Evolutionary conservation across 1,140 invertebrate species (phyloP), one percentile per base, ranked within the genome.

Genomic region (Mya arenaria): DNA sequence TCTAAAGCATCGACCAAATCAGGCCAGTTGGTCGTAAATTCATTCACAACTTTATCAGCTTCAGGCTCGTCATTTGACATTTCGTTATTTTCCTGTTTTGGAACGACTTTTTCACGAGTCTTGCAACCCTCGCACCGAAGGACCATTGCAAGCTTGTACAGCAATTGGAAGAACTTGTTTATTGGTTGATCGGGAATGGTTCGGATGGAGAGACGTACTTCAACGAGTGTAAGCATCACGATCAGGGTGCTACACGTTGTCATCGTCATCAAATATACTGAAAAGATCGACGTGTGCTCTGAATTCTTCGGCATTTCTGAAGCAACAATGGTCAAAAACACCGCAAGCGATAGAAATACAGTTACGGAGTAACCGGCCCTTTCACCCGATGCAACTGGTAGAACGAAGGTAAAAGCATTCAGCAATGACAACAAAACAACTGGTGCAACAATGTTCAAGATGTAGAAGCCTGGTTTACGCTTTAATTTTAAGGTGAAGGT

Each of bases 261-360:
- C 62, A 65, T 65, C 0, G 36, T 0, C 17, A 28, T 65, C 1
- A 82, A 15, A 34, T 82, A 84, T 0, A 80, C 23, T 10, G 68
- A 34, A 1, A 84, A 41, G 25, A 83, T 25, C 1, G 85, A 83
- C 6, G 77, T 41, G 17, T 30, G 48, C 25, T 78, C 71, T 19
- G 85, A 84, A 10, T 82, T 86, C 8, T 55, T 41, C 4, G 86
- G 86, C 39, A 88, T 79, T n/a, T 65, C 32, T 19, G 69, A 36
- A 13, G 63, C 44, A 5, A 86, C 63, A 2, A 85, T 77, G 5
- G 66, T 83, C 58, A 88, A 44, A 48, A 88, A 86, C 5, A 88
- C 85, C 5, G 85, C 83, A 25, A 86, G 60, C 1, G 86, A 83
- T 17, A 88, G 60, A 39, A 86, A 85, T 2, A 85, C 81, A 19